Evolutionary conservation across 2,113 vertebrate species (phyloP), one percentile per base, ranked within the genome.

Genomic region (Leucosticte australis): DNA sequence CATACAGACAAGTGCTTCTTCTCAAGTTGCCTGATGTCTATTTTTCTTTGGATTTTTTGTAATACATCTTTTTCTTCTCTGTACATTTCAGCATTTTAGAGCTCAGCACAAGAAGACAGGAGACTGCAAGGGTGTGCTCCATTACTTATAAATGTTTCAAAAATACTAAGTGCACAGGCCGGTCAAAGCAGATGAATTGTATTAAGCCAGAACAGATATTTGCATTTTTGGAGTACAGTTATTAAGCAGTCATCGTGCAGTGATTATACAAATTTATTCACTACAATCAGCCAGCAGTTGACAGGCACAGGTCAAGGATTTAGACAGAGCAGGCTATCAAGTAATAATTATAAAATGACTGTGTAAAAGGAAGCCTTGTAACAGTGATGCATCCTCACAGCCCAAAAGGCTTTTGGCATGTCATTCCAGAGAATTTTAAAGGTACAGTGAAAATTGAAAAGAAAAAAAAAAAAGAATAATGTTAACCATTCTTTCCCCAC

Each of bases 231-330:
- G 53, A 96, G 78, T 59, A 35, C 64, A 82, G 91, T 91, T 92
- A 96, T 92, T 95, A 94, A 91, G 87, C 71, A 91, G 87, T 55
- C 90, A 94, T 86, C 35, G 27, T 62, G 63, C 57, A 85, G 37
- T 52, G 64, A 94, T 95, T 94, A 94, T 46, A 90, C 50, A 93
- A 65, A 94, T 92, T 84, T 94, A 89, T 94, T 86, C 89, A 52
- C 87, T 74, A 79, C 24, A 13, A 92, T 86, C 83, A 88, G 90
- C 63, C 56, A 80, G 63, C 57, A 91, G 89, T 63, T 94, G 90
- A 95, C 90, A 95, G 87, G 89, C 73, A 63, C 41, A 68, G 91
- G 91, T 92, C 89, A 94, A 90, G 69, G 79, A 96, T 91, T 95
- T 70, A 93, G 75, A 94, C 0, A 5, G 56, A 84, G 56, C 33